Base-by-base conservation (phyloP, 2,797 vertebrate species). In the Thaleichthys pacificus region DNA sequence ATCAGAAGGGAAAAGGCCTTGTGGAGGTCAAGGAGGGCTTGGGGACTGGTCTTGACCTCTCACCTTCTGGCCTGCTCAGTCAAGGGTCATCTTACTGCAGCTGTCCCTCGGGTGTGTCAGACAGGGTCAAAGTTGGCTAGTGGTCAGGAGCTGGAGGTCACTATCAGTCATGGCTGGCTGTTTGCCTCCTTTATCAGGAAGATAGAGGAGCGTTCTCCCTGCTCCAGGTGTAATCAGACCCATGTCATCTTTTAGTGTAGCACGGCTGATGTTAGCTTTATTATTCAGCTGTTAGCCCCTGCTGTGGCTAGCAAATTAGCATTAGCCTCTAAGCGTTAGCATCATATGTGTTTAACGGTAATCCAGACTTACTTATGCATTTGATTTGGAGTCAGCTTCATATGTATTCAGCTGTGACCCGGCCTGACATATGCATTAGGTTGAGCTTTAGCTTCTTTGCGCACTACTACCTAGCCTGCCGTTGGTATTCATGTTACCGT, bases 1-100 rank as follows among this genome's bases (percentile, higher is more conserved):
- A 90, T 91, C 85, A 69, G 85, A 70, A 75, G 77, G 12, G 6
- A 91, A 86, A 88, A 86, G 87, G 85, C 87, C 83, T 85, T 81
- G 78, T 87, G 86, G 88, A 88, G 88, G 70, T 72, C 71, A 84
- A 85, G 84, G 86, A 89, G 86, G 84, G 88, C 87, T 60, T 54
- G 60, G 71, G 42, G 47, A 73, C 73, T 77, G 76, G 68, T 61
- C 71, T 67, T 72, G 68, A 70, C 56, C 71, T 28, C 19, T 73
- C 38, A 76, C 74, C 74, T 67, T 69, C 22, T 42, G 24, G 14
- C 42, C 24, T 21, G 19, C 54, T 21, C 9, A 24, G 30, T 30
- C 56, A 51, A 71, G 51, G 76, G 76, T 77, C 47, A 67, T 38
- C 22, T 3, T 28, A 56, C 30, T 51, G 57, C n/a, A n/a, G 24